These are phyloP conservation scores for Numenius phaeopus DNA, from an alignment of 2,797 vertebrate species.

Conservation along the genomic window DNA sequence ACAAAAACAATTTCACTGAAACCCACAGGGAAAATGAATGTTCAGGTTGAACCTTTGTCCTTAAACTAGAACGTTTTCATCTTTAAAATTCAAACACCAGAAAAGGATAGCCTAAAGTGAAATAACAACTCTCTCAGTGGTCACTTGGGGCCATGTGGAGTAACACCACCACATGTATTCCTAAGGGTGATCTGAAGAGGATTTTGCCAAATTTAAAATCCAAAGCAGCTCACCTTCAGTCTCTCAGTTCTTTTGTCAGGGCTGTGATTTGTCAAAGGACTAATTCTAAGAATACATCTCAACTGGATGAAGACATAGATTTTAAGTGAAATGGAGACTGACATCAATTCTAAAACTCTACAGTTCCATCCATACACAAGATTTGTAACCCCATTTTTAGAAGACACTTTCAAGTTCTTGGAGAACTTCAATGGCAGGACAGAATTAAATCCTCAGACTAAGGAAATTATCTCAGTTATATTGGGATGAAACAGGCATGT, in stretches of 20 bases:
- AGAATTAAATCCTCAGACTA: not conserved
- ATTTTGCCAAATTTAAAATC: not conserved
- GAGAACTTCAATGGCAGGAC: not conserved
- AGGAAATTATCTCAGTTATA: not conserved
- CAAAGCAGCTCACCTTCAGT: not conserved
- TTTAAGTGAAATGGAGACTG: not conserved
- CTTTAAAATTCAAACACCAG: conserved; percentile 29
- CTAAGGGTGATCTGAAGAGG: not conserved
- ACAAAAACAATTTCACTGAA: conserved; percentile 50
- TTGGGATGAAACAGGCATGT: not conserved
- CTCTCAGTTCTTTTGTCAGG: not conserved
- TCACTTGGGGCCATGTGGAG: not conserved
- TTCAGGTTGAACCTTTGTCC: conserved; percentile 55
- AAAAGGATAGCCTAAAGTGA: conserved; percentile 1
- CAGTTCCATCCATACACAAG: not conserved
- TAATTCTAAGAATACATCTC: not conserved
- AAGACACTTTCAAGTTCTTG: not conserved
- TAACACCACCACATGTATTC: not conserved
- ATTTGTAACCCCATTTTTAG: not conserved
- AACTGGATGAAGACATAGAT: not conserved
- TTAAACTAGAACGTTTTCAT: conserved; percentile 38
- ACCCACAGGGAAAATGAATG: conserved; percentile 39
- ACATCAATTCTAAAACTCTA: not conserved
- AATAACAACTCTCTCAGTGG: not conserved
- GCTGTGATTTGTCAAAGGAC: not conserved